Base-by-base conservation (phyloP, 2,888 invertebrate genomes). In the Sinodicranocentrus sp. region DNA sequence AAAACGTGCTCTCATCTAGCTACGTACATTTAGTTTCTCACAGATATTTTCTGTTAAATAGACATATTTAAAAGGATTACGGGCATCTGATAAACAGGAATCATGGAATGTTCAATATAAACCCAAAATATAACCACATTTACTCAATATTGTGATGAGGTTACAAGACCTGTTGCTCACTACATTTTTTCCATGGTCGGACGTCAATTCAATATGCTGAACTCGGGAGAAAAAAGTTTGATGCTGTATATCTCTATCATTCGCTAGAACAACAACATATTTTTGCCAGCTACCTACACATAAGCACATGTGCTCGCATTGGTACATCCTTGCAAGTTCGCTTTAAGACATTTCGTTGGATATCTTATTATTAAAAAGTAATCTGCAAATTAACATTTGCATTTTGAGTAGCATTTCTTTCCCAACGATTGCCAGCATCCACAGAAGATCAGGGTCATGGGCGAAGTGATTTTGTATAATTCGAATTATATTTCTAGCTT, bases 391-490 rank as follows among this genome's bases (percentile, higher is more conserved):
- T 70, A 54, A n/a, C 17, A 28, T 70, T 70, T 54, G 54, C 70
- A 54, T 70, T 54, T 54, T 28, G 48, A 13, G 15, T 44, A 48
- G 26, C 8, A 10, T 28, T 28, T 63, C 33, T 33, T 33, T 33
- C 3, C 33, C 10, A 1, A 57, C 33, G 33, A n/a, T 25, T 57
- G 57, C 23, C n/a, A n/a, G 10, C 23, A 44, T 1, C 39, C 15
- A 33, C 21, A 57, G 54, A 71, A 70, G 59, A 70, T 72, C 72
- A 72, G 72, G 72, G 72, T 72, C 72, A 72, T 23, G 57, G 39
- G 39, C 43, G 19, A 52, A 54, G n/a, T n/a, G n/a, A n/a, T n/a
- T n/a, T n/a, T n/a, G n/a, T n/a, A n/a, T n/a, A n/a, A n/a, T n/a
- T n/a, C n/a, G n/a, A n/a, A n/a, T n/a, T n/a, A n/a, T n/a, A n/a